Evolutionary conservation across 2,113 vertebrate genomes (phyloP).

Genomic region (Strigops habroptila): DNA sequence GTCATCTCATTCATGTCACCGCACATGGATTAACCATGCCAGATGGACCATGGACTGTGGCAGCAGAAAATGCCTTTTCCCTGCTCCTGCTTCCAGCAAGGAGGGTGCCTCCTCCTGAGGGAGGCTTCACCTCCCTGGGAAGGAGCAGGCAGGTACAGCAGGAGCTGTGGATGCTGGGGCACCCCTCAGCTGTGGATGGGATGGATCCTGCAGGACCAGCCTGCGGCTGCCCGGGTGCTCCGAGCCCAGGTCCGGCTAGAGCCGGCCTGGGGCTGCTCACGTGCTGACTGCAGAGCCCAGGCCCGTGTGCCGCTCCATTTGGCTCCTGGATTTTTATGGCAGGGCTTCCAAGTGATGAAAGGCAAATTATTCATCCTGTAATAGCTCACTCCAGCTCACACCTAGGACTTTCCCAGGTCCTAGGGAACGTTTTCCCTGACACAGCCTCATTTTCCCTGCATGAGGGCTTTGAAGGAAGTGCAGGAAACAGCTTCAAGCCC

Average conservation of each 20-base stretch:
- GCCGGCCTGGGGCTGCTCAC: not conserved
- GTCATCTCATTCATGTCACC: not conserved
- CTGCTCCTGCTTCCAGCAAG: not conserved
- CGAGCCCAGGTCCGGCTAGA: not conserved
- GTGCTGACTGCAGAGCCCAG: not conserved
- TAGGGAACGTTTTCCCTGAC: not conserved
- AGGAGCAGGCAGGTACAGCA: not conserved
- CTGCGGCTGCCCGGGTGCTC: not conserved
- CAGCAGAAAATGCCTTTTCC: not conserved
- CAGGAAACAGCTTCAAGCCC: not conserved
- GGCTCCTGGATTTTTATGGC: not conserved
- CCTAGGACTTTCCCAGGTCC: conserved; percentile 16
- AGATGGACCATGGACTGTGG: not conserved
- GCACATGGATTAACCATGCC: not conserved
- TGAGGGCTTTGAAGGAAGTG: not conserved
- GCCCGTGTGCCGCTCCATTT: not conserved
- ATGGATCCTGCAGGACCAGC: not conserved
- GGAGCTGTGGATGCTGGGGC: not conserved
- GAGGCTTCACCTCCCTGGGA: too few species aligned
- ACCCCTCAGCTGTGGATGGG: not conserved
- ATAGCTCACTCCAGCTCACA: not conserved
- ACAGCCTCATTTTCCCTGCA: not conserved
- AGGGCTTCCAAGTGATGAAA: not conserved
- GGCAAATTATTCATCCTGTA: not conserved
- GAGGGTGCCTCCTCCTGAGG: fast-evolving